phyloP scores from a whole-genome alignment of 2,113 vertebrate species.

The Saguinus imperator region DNA sequence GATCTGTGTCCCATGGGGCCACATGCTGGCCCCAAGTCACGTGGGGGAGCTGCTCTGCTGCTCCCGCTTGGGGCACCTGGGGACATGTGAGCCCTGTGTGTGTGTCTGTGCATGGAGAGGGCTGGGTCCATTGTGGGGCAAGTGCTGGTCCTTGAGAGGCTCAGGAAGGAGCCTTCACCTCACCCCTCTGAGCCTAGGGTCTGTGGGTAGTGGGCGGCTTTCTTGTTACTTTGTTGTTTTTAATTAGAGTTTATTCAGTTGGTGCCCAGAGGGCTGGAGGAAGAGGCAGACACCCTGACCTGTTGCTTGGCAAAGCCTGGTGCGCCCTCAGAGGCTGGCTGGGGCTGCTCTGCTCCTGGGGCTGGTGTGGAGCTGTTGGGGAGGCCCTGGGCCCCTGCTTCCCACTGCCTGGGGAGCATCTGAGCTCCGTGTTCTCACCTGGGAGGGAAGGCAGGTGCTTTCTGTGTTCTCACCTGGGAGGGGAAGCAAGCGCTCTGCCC shows the following conservation, averaged over 20 bases:
- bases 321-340: not conserved
- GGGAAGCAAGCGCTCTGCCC: no score
- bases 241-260: constrained; percentile 64
- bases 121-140: no score
- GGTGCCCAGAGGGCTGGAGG: not conserved
- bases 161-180: not conserved
- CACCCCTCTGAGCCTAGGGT: not conserved
- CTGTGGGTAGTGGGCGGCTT: not conserved
- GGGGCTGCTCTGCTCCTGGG: not conserved
- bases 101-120: not conserved
- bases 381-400: not conserved
- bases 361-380: fast-evolving
- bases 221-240: constrained; percentile 44
- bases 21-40: fast-evolving
- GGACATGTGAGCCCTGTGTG: not conserved
- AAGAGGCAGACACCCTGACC: not conserved
- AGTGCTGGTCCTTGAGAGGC: not conserved
- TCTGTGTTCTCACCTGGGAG: fast-evolving
- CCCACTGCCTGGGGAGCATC: not conserved
- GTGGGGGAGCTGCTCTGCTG: not conserved
- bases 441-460: no score
- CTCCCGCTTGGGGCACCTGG: not conserved
- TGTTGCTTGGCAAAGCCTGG: not conserved
- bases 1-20: not conserved
- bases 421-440: fast-evolving